A percentile compares a stretch with the other conserved stretches of the same genome.
These are phyloP conservation scores for Pavo muticus DNA, from an alignment of 2,113 vertebrate species.

Conservation along the genomic window DNA sequence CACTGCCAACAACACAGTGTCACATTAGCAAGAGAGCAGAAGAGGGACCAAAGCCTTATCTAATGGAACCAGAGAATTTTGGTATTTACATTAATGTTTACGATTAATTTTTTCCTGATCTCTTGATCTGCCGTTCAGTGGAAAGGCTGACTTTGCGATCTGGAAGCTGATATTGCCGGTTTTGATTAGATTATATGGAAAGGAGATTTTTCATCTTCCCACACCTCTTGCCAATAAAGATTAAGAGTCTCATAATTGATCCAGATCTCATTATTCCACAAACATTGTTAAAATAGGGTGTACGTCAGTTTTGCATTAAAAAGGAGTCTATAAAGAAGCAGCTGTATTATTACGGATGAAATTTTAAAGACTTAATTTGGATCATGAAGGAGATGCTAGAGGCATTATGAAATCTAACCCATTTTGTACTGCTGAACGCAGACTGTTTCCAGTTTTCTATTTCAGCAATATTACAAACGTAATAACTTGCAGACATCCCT, in stretches of 20 bases:
- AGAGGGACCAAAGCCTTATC: background rate
- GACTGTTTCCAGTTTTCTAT: background rate
- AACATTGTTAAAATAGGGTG: background rate
- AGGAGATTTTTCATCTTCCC: constrained; percentile 16
- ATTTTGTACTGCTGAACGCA: background rate
- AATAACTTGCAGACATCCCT: background rate
- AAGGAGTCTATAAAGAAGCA: background rate
- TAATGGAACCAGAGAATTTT: background rate
- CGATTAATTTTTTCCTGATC: background rate
- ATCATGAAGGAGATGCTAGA: background rate
- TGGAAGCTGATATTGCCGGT: background rate
- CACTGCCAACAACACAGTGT: background rate
- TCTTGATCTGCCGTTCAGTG: background rate
- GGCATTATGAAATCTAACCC: background rate
- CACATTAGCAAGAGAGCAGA: background rate
- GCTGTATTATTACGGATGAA: background rate
- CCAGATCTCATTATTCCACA: constrained; percentile 8
- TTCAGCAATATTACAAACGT: background rate
- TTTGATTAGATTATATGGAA: constrained; percentile 31
- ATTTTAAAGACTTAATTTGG: background rate
- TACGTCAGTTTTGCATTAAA: constrained; percentile 4
- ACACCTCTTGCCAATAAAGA: constrained; percentile 3
- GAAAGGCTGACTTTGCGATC: background rate
- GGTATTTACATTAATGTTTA: constrained; percentile 1
- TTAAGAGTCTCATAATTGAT: background rate